These are phyloP conservation scores for Antheraea pernyi DNA, from an alignment of 1,140 invertebrate species.

Conservation along the genomic window DNA sequence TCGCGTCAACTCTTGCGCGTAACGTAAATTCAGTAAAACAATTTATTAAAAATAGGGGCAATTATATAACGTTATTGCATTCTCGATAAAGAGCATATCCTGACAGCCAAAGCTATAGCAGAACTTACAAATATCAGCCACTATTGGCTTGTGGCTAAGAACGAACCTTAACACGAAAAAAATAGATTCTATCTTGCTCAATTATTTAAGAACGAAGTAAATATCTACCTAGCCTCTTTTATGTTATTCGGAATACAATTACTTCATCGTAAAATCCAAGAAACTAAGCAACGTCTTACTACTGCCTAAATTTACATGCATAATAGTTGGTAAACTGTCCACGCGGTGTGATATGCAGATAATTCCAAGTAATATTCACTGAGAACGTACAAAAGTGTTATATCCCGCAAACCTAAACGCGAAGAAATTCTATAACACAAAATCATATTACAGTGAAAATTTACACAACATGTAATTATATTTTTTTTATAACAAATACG, in stretches of 20 bases:
- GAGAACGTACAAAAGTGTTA: not conserved
- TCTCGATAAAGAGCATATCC: no score
- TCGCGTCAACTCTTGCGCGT: no score
- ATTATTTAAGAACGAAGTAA: not conserved
- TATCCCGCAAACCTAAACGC: conserved; percentile 14
- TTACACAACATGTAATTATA: conserved; percentile 56
- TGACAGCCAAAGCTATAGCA: no score
- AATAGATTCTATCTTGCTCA: not conserved
- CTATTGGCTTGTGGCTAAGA: no score
- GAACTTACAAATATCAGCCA: no score
- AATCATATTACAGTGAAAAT: not conserved
- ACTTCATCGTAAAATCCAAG: no score
- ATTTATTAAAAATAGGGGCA: no score
- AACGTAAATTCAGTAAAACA: no score
- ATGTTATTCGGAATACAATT: no score
- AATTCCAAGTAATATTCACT: not conserved
- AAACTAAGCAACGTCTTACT: not conserved
- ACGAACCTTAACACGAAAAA: no score
- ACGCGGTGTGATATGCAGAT: not conserved
- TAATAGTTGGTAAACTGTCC: not conserved
- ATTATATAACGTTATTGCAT: no score
- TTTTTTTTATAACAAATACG: conserved; percentile 62
- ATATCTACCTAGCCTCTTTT: no score
- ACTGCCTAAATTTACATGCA: not conserved
- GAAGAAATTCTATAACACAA: conserved; percentile 23